Percentiles rank a stretch among this genome's conserved stretches.
Evolutionary conservation across 2,797 vertebrate genomes (phyloP).

Genomic region (Siniperca undulata): DNA sequence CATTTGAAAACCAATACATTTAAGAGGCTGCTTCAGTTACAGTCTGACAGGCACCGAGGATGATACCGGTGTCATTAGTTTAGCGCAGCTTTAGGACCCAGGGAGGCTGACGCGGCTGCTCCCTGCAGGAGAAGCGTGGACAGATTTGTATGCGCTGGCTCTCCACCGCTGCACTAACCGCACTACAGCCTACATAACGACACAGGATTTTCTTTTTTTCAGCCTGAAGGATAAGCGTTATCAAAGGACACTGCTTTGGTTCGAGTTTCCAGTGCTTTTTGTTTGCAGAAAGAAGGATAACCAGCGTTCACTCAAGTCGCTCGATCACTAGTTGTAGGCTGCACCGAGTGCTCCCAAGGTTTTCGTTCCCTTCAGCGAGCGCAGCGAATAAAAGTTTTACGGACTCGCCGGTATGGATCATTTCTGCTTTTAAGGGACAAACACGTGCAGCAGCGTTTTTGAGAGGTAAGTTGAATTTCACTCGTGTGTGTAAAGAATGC

Average conservation of each 20-base stretch:
- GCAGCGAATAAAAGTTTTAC: constrained; percentile 89
- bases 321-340: constrained; percentile 46
- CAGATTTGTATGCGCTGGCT: constrained; percentile 87
- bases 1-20: background rate
- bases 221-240: constrained; percentile 81
- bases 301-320: constrained; percentile 34
- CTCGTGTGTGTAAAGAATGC: constrained; percentile 4
- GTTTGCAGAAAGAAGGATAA: constrained; percentile 57
- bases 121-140: constrained; percentile 77
- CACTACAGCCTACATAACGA: constrained; percentile 78
- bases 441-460: constrained; percentile 66
- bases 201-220: constrained; percentile 80
- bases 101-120: constrained; percentile 78
- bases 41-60: constrained; percentile 24
- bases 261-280: constrained; percentile 31
- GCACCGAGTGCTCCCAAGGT: constrained; percentile 14
- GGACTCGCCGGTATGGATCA: constrained; percentile 80
- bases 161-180: constrained; percentile 86
- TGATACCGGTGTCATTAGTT: constrained; percentile 37
- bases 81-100: constrained; percentile 91
- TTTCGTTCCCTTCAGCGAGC: constrained; percentile 35
- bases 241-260: constrained; percentile 51
- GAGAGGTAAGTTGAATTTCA: constrained; percentile 86
- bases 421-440: constrained; percentile 77
- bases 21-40: constrained; percentile 12